Conservation (phyloP, 2,888 invertebrate species). For the Linnaemya vulpina region DNA sequence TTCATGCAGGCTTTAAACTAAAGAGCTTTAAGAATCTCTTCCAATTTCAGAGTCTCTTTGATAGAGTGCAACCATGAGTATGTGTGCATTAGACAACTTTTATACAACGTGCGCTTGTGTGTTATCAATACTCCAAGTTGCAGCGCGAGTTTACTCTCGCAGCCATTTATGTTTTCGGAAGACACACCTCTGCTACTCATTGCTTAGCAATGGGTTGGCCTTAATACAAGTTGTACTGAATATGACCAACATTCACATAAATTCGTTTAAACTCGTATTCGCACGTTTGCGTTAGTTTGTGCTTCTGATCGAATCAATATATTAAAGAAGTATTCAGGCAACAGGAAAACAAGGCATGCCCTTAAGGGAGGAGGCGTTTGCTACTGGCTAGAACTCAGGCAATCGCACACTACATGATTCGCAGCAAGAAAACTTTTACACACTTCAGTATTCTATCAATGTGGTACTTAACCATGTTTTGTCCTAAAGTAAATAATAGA, state of each 20-base stretch:
- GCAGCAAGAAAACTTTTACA: conserved; percentile 34
- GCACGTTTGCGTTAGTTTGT: conserved; percentile 23
- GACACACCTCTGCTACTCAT: conserved; percentile 81
- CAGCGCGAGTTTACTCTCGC: conserved; percentile 73
- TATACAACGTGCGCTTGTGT: conserved; percentile 2
- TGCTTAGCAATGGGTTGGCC: conserved; percentile 79
- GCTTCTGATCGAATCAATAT: conserved; percentile 54
- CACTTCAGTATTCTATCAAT: conserved; percentile 50
- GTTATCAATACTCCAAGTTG: conserved; percentile 8
- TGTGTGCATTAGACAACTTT: conserved; percentile 15
- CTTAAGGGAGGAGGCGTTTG: conserved; percentile 80
- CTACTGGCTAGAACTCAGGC: conserved; percentile 81
- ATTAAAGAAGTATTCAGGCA: conserved; percentile 62
- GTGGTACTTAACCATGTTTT: conserved; percentile 65
- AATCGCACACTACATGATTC: conserved; percentile 74
- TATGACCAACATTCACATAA: conserved; percentile 14
- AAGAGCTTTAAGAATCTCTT: conserved; percentile 42
- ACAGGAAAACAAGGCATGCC: conserved; percentile 73
- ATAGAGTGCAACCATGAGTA: not conserved
- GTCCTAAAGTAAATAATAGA: conserved; percentile 63
- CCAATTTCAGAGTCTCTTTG: not conserved
- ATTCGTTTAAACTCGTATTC: conserved; percentile 3
- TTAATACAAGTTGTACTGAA: conserved; percentile 72
- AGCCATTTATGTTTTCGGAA: conserved; percentile 81
- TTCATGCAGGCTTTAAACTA: not conserved